Base-by-base conservation (phyloP, 2,797 vertebrate genomes). In the Taenioides sp. region DNA sequence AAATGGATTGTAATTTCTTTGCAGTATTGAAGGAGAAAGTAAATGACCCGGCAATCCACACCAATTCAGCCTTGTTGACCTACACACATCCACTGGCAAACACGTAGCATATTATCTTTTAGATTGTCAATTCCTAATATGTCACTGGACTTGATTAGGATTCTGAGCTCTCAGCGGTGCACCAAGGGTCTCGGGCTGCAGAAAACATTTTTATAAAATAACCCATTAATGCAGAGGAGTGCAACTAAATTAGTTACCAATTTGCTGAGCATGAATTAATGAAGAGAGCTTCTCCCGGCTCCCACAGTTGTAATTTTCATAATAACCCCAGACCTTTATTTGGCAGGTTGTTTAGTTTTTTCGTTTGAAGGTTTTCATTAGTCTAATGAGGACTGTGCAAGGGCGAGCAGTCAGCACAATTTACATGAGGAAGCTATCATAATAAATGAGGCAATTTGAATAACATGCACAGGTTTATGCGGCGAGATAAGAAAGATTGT, bases 221-320 rank as follows among this genome's bases (percentile, higher is more conserved):
- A 99, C 97, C 97, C 97, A 99, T 99, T 99, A 99, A 99, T 99
- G 97, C 98, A 98, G 97, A 99, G 98, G 97, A 98, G 96, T 98
- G 97, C 97, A 98, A 98, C 97, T 98, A 99, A 99, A 99, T 99
- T 99, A 98, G 97, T 98, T 99, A 97, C 96, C 98, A 99, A 99
- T 99, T 99, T 99, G 97, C 98, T 99, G 98, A 99, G 97, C 97
- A 99, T 98, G 97, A 99, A 99, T 99, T 99, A 99, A 99, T 99
- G 97, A 99, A 99, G 97, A 98, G 97, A 99, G 97, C 97, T 98
- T 98, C 97, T 98, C 96, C 95, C 95, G 94, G 97, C 96, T 98
- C 97, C 97, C 97, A 98, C 97, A 98, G 97, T 99, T 99, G 97
- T 98, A 99, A 99, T 99, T 99, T 99, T 99, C 97, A 98, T 99